These are phyloP conservation scores for Hemiprocne comata DNA, from an alignment of 2,113 vertebrate genomes.

Conservation along the genomic window DNA sequence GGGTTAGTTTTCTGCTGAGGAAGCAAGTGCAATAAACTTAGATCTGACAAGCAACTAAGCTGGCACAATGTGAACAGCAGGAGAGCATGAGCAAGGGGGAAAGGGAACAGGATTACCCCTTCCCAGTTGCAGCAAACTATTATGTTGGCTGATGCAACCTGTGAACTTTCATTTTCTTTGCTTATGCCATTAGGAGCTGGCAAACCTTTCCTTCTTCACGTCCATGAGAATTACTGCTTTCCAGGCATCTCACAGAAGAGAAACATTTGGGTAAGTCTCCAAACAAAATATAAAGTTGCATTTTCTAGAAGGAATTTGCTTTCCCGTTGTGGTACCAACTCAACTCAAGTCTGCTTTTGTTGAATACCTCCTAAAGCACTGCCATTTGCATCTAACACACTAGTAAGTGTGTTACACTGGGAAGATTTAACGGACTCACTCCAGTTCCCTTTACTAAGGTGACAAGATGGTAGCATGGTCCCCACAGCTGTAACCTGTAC, in stretches of 20 bases:
- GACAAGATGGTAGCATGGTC: neutral
- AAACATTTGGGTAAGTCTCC: neutral
- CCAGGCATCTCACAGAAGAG: constrained; percentile 18
- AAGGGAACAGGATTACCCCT: neutral
- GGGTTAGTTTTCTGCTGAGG: constrained; percentile 1
- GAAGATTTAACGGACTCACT: neutral
- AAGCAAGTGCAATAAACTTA: neutral
- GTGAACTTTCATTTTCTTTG: constrained; percentile 7
- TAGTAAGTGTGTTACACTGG: neutral
- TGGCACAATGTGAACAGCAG: neutral
- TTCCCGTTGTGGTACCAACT: neutral
- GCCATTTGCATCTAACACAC: neutral
- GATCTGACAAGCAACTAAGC: neutral
- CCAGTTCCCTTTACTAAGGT: neutral
- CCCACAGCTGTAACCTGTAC: neutral
- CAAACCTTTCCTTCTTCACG: neutral
- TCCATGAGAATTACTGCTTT: neutral
- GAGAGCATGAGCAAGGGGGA: neutral
- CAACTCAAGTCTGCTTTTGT: neutral
- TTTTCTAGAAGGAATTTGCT: neutral
- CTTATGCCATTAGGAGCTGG: neutral
- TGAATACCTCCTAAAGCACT: neutral
- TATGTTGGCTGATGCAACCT: neutral
- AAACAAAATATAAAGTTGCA: neutral
- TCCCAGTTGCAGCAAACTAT: neutral